These are phyloP conservation scores for Ophion slaviceki DNA, from an alignment of 2,888 invertebrate species.

Conservation along the genomic window DNA sequence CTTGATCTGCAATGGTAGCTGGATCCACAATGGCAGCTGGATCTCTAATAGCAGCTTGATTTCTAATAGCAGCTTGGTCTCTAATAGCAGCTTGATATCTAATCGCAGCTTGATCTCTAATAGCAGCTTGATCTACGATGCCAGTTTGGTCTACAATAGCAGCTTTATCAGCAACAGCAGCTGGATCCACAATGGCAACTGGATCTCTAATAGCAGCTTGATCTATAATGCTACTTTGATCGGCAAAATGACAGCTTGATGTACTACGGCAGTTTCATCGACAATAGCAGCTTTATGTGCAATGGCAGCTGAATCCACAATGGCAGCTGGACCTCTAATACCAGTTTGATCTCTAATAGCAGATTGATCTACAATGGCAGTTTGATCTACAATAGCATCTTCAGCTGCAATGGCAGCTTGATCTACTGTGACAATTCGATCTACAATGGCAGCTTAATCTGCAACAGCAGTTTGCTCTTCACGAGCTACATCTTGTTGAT, in stretches of 20 bases:
- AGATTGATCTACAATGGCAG: neutral
- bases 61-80: neutral
- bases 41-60: neutral
- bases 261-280: neutral
- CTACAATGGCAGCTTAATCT: neutral
- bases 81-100: neutral
- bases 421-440: no score
- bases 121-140: neutral
- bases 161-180: no score
- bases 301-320: neutral
- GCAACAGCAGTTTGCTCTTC: neutral
- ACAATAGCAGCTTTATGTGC: neutral
- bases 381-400: neutral
- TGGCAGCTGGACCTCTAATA: no score
- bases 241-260: neutral
- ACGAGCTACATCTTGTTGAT: neutral
- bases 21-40: neutral
- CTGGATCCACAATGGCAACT: neutral
- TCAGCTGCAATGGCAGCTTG: neutral
- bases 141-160: neutral
- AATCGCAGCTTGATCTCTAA: neutral
- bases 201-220: neutral
- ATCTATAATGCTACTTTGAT: neutral
- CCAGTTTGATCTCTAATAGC: no score
- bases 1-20: no score